These are phyloP conservation scores for Okapia johnstoni DNA, from an alignment of 2,113 vertebrate species.

Conservation along the genomic window DNA sequence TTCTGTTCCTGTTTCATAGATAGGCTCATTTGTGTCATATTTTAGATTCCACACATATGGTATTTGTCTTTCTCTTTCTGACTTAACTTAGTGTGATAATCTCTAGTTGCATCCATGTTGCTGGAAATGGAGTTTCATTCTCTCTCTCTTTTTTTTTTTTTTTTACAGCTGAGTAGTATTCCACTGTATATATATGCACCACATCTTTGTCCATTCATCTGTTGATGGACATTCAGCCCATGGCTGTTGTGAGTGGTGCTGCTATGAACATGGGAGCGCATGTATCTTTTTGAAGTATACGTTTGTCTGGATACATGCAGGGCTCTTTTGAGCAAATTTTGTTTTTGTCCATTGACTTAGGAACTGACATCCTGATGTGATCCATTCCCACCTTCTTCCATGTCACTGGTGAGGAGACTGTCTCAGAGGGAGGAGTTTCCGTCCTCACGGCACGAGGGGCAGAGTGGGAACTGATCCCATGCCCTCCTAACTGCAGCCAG, in stretches of 20 bases:
- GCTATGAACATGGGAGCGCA: background rate
- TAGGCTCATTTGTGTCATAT: background rate
- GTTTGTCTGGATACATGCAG: background rate
- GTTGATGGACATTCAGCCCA: background rate
- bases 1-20: background rate
- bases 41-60: background rate
- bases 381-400: fast-evolving
- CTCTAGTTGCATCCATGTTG: background rate
- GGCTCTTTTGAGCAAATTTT: background rate
- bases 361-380: background rate
- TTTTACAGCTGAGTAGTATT: background rate
- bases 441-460: background rate
- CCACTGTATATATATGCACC: background rate
- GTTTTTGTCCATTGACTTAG: background rate
- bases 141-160: background rate
- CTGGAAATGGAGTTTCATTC: background rate
- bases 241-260: background rate
- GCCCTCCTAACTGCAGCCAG: background rate
- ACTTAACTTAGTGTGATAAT: background rate
- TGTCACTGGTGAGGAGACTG: background rate
- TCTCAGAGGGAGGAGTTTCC: background rate
- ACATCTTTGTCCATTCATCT: background rate
- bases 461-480: background rate
- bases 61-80: background rate
- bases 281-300: background rate